These are phyloP conservation scores for Alitta virens DNA, from an alignment of 2,888 invertebrate species.

Conservation along the genomic window DNA sequence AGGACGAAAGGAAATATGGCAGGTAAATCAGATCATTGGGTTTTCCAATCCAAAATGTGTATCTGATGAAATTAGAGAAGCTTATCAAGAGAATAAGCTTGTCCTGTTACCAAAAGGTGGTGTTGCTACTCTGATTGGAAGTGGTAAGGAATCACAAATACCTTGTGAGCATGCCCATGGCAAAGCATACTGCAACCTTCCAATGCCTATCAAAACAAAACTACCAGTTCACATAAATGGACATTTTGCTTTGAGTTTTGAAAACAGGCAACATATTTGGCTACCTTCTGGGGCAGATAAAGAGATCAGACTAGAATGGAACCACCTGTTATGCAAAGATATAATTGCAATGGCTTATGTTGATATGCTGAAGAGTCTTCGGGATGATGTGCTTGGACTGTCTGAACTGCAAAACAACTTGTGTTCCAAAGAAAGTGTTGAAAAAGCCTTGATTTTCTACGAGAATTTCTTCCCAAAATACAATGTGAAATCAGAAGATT, in stretches of 20 bases:
- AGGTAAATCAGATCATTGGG: constrained; percentile 35
- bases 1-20: constrained; percentile 29
- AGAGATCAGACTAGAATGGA: constrained; percentile 34
- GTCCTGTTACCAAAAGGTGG: constrained; percentile 27
- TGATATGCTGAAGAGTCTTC: constrained; percentile 16
- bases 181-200: constrained; percentile 29
- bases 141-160: constrained; percentile 6
- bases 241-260: constrained; percentile 38
- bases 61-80: constrained; percentile 22
- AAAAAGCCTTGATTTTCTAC: constrained; percentile 20
- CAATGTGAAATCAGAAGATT: constrained; percentile 12
- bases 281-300: constrained; percentile 24
- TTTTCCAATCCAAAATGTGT: constrained; percentile 17
- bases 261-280: constrained; percentile 37
- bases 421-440: constrained; percentile 18
- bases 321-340: constrained; percentile 30
- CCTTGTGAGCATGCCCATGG: neutral
- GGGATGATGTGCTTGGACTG: constrained; percentile 17
- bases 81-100: too few species aligned
- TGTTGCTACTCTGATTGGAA: constrained; percentile 18
- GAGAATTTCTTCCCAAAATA: constrained; percentile 22
- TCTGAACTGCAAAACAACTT: neutral
- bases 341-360: constrained; percentile 38
- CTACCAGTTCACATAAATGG: constrained; percentile 49
- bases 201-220: constrained; percentile 26